Base-by-base conservation (phyloP, 2,797 vertebrate species). In the Sebastes miniatus region DNA sequence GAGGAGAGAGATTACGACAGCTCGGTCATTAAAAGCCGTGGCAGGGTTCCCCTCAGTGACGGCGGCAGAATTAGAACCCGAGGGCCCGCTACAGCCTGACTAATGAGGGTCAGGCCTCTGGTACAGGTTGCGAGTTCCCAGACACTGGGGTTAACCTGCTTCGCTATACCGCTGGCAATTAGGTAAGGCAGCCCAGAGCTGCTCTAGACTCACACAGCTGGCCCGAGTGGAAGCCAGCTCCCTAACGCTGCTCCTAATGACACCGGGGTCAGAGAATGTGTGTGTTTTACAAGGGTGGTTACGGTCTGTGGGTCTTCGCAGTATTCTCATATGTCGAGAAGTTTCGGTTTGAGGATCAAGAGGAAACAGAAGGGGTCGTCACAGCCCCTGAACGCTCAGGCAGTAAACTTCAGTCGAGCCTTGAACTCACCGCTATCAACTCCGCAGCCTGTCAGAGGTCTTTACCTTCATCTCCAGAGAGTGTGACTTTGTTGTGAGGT, bases 21-120 rank as follows among this genome's bases (percentile, higher is more conserved):
- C 36, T 69, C 12, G 68, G 79, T 91, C 89, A 82, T 93, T 92
- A 90, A 86, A 70, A 91, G 24, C 81, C 80, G 81, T 61, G 80
- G 64, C 4, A 5, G 34, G 34, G 29, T 52, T 67, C 18, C 81
- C 52, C 66, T 8, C 3, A 1, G 63, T 69, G 43, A 82, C n/a
- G 36, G 16, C 3, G n/a, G 66, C 62, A 63, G 47, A 62, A 66
- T 76, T 24, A 54, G 63, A 36, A 43, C 36, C 74, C 13, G 69
- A 2, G 78, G 76, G 75, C 59, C 70, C 1, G 8, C 76, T 87
- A 84, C 62, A 83, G 89, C 84, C 80, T 65, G 66, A 3, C 81
- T 94, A 92, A 94, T 92, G 89, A 92, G 86, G 91, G 88, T 88
- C 79, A 81, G 81, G 85, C 88, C 87, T 65, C 67, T 86, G 80